Percentiles rank a stretch among this genome's conserved stretches.
phyloP scores from a whole-genome alignment of 2,888 invertebrate genomes.

The Hydriomena furcata region DNA sequence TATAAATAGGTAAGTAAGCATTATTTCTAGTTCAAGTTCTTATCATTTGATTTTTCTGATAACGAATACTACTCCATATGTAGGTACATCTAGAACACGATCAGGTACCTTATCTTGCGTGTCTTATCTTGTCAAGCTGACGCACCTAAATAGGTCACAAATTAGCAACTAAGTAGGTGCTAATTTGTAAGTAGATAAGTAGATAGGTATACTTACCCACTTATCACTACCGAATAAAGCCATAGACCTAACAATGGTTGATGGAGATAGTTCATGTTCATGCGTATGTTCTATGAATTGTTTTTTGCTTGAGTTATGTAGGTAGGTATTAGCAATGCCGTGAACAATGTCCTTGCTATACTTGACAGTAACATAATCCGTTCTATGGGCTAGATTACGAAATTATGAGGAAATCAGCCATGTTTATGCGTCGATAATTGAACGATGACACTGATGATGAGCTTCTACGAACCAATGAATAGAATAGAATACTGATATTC shows the following conservation, averaged over 20 bases:
- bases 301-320: too few relatives aligned
- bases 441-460: slow-evolving; percentile 47
- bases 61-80: background rate
- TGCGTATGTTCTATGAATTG: too few relatives aligned
- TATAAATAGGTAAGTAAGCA: background rate
- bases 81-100: slow-evolving; percentile 5
- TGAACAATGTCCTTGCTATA: slow-evolving; percentile 8
- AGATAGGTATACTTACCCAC: background rate
- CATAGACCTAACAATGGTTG: background rate
- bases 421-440: slow-evolving; percentile 39
- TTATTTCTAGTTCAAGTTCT: slow-evolving; percentile 13
- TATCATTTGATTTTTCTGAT: slow-evolving; percentile 11
- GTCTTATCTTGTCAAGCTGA: slow-evolving; percentile 14
- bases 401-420: slow-evolving; percentile 29
- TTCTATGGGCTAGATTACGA: slow-evolving; percentile 21
- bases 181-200: background rate
- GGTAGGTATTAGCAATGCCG: slow-evolving; percentile 1
- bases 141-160: slow-evolving; percentile 19
- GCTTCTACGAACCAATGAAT: slow-evolving; percentile 51
- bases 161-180: background rate
- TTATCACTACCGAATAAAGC: background rate
- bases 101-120: slow-evolving; percentile 2
- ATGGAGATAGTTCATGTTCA: background rate
- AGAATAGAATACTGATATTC: slow-evolving; percentile 42
- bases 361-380: slow-evolving; percentile 8